These are phyloP conservation scores for Heliocidaris tuberculata DNA, from an alignment of 35 echinoderm and acorn worm species.

Conservation along the genomic window DNA sequence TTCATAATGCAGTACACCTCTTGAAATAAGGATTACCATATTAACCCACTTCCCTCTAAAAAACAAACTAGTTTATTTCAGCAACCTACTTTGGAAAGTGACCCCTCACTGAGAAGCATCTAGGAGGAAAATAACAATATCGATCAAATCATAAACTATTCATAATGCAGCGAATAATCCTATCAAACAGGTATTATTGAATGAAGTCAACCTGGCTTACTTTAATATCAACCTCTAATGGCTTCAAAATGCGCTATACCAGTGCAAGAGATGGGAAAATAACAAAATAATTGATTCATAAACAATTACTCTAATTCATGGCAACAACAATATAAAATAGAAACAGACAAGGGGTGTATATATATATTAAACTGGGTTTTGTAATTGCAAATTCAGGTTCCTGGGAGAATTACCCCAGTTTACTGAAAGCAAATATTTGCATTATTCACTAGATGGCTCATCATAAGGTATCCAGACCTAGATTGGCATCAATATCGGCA, in stretches of 20 bases:
- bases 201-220: neutral
- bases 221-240: neutral
- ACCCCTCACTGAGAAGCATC: neutral
- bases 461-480: neutral
- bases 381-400: neutral
- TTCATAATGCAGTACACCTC: too few relatives aligned
- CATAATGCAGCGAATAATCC: neutral
- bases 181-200: neutral
- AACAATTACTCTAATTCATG: too few relatives aligned
- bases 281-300: too few relatives aligned
- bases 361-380: neutral
- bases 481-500: neutral
- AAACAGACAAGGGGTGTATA: neutral
- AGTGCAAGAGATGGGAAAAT: too few relatives aligned
- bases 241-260: too few relatives aligned
- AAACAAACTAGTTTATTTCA: neutral
- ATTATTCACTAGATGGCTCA: neutral
- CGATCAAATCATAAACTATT: neutral
- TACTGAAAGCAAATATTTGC: constrained; percentile 12
- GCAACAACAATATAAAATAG: neutral
- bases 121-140: neutral
- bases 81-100: neutral
- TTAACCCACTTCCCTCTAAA: neutral
- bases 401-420: neutral
- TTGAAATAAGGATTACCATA: too few relatives aligned